Evolutionary conservation across 2,888 invertebrate species (phyloP), one percentile per base, ranked within the genome.

Genomic region (Xanthorhoe spadicearia): DNA sequence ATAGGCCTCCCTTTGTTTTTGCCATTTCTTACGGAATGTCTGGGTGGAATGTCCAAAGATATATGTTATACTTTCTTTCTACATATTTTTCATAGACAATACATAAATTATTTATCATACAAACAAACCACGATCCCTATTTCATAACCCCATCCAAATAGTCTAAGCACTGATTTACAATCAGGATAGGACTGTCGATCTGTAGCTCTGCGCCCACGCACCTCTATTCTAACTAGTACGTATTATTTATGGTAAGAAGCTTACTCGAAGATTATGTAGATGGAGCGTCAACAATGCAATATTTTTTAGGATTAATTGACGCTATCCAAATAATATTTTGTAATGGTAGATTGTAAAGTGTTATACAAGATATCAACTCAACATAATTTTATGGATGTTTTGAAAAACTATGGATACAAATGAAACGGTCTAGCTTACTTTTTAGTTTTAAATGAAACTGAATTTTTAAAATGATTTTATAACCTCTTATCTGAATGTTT

Each of bases 171-270:
- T 91, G 92, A 92, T 92, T 92, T 93, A 92, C 89, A 92, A 92
- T 92, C 92, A 88, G 88, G 85, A 86, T 86, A 84, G 86, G 83
- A 75, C 86, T 89, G 90, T 90, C 90, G 92, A 91, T 92, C 89
- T 86, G 83, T 78, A 79, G 82, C 83, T 74, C 76, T 83, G 85
- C 90, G 89, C 92, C 92, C 85, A 92, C 91, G 90, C 91, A 82
- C 74, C 78, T 83, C 86, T 86, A 88, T 91, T 88, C 90, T 87
- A 87, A 87, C 89, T 87, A 86, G 86, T 92, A 90, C 86, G 89
- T 83, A 90, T 93, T 92, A 93, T 93, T 92, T 93, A 93, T 93
- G 90, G 89, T 93, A 92, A 93, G 92, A 85, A 91, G 92, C 90
- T 92, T 91, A 88, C 81, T 78, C 81, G 83, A 85, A 91, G 92